A percentile compares a stretch with the other conserved stretches of the same genome.
phyloP scores from a whole-genome alignment of 2,888 invertebrate genomes.

The Julus scandinavius region DNA sequence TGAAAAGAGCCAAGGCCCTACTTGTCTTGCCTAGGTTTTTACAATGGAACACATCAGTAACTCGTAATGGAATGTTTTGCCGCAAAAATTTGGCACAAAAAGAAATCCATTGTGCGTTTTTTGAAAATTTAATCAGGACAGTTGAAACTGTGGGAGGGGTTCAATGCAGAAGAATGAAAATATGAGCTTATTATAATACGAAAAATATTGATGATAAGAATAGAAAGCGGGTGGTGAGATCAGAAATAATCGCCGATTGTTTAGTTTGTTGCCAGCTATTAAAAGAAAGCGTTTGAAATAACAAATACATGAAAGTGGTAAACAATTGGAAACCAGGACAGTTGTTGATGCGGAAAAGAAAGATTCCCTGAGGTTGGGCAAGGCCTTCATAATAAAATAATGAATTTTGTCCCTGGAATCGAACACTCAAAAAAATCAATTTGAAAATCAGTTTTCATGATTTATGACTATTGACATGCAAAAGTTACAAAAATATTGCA shows the following conservation, averaged over 20 bases:
- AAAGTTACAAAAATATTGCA: too few species aligned
- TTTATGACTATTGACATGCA: too few species aligned
- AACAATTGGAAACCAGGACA: background rate
- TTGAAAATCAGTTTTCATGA: too few species aligned
- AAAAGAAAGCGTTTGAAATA: background rate
- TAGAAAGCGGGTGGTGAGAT: conserved; percentile 12
- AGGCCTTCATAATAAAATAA: background rate
- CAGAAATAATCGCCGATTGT: conserved; percentile 6
- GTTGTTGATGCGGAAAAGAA: background rate
- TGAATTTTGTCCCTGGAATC: background rate
- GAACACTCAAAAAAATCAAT: background rate
- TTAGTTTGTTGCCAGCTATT: background rate
- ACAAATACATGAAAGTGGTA: conserved; percentile 15
- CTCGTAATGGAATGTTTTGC: background rate
- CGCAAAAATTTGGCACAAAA: background rate
- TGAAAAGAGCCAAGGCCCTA: conserved; percentile 26
- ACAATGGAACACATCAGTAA: background rate
- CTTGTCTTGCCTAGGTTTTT: conserved; percentile 1
- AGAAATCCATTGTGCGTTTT: conserved; percentile 8
- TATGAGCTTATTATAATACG: conserved; percentile 29
- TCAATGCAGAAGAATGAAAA: background rate
- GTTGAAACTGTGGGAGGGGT: conserved; percentile 32
- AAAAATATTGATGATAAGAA: conserved; percentile 37
- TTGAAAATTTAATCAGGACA: conserved; percentile 21
- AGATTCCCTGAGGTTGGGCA: background rate